phyloP scores from a whole-genome alignment of 2,797 vertebrate genomes.

The Lepidocolaptes lacrymiger region DNA sequence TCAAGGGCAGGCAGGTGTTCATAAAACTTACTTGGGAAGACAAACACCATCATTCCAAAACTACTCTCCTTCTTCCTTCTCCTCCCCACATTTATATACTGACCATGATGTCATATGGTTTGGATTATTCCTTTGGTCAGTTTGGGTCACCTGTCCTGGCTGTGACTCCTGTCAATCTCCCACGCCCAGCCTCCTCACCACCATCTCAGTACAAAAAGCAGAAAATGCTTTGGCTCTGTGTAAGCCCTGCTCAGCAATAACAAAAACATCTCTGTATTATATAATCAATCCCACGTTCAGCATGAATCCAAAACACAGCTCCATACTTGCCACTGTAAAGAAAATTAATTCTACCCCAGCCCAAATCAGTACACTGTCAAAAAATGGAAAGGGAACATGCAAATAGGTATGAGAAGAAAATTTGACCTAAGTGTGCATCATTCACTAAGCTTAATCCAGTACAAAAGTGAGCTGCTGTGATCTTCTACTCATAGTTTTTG shows the following conservation, averaged over 20 bases:
- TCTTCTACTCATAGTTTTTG: neutral
- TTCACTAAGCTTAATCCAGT: neutral
- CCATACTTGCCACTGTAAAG: neutral
- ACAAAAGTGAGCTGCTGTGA: neutral
- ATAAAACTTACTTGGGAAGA: accelerated
- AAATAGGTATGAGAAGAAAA: neutral
- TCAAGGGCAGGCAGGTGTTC: neutral
- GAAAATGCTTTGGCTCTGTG: neutral
- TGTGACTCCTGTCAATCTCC: accelerated
- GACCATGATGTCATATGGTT: neutral
- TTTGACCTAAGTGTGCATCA: neutral
- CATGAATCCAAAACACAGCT: neutral
- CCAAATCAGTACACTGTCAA: neutral
- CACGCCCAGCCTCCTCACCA: neutral
- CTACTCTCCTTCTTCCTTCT: neutral
- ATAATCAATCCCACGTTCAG: neutral
- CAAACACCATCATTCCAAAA: neutral
- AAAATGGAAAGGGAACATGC: accelerated
- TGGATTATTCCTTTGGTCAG: neutral
- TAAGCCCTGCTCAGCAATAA: neutral
- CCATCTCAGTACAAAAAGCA: accelerated
- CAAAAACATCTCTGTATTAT: neutral
- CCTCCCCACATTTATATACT: neutral
- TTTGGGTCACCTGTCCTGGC: neutral
- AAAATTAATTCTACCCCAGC: neutral